Base-by-base conservation (phyloP, 2,113 vertebrate species). In the Numenius arquata region DNA sequence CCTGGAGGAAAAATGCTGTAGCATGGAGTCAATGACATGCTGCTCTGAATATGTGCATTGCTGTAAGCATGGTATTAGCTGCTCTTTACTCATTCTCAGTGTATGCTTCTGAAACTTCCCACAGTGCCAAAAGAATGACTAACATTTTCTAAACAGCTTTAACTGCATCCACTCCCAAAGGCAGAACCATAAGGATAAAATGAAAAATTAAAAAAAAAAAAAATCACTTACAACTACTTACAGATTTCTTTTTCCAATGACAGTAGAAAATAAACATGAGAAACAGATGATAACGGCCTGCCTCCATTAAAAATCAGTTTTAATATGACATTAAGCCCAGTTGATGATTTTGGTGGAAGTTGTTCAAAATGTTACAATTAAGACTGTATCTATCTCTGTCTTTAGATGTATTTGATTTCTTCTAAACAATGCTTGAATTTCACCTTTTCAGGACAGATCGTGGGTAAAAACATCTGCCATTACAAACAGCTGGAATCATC, bases 1-100 rank as follows among this genome's bases (percentile, higher is more conserved):
- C 95, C 91, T 71, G 22, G 45, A 97, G 91, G 90, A 92, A 91
- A 95, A 96, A 63, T 70, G 55, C 50, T 89, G 85, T 56, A 84
- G 88, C 65, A 62, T 15, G 58, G 82, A 94, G 93, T 73, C 81
- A 83, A 11, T 84, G 75, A 63, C 77, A 89, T 32, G 72, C 59
- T 95, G 94, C 91, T 96, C 40, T 65, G 76, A 95, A 30, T 78
- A 66, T 4, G 21, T 63, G 52, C 67, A 66, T 32, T 89, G 86
- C 90, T 91, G 50, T 30, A 74, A 94, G 89, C 76, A 36, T 12
- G 15, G 56, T 41, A 76, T 88, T 93, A 90, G 75, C 76, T 77
- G 56, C 20, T 95, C 62, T 81, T 85, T 48, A 80, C 73, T 89
- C 73, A 66, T 62, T 95, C 62, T 66, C 47, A 71, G 52, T 45